Evolutionary conservation across 2,888 invertebrate species (phyloP), one percentile per base, ranked within the genome.

Genomic region (Ditylenchus weischeri): DNA sequence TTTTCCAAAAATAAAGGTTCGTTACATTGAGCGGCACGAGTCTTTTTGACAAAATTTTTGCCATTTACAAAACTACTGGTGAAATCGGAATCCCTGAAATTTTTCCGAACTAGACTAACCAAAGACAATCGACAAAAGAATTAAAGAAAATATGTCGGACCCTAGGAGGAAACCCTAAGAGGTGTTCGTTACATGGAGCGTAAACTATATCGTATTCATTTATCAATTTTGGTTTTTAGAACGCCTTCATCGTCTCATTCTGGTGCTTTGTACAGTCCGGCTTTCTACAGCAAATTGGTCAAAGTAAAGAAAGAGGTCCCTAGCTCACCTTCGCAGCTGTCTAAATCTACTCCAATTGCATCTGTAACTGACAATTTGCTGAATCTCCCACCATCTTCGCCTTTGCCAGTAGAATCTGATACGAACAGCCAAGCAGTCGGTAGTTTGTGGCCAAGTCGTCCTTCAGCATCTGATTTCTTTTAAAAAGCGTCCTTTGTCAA

Each of bases 291-390:
- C 43, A 43, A 61, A 6, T 57, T 61, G 36, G 38, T 68, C 18
- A 67, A 67, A 38, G 62, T 66, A 19, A 68, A 68, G 50, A 59
- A 54, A 38, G 69, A 68, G 57, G 57, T 43, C 15, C 43, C 65
- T 7, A 65, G 47, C 29, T 59, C 69, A 6, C 58, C 66, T 15
- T 43, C 13, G 61, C 13, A 19, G 6, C 43, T 66, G 59, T 43
- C 65, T 62, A 8, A 35, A 18, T 64, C 57, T n/a, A 58, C 63
- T 48, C 18, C 35, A 13, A 63, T 29, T 36, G 29, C 49, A 15
- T 65, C 65, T 18, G 21, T 66, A 8, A 66, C 67, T 21, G 67
- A 66, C 58, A 66, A 66, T 43, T 43, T 66, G 38, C 64, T 66
- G 29, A 48, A 54, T 54, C 23, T 66, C 10, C 67, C 67, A n/a